Evolutionary conservation across 1,140 invertebrate species (phyloP).

Genomic region (Leguminivora glycinivorella): DNA sequence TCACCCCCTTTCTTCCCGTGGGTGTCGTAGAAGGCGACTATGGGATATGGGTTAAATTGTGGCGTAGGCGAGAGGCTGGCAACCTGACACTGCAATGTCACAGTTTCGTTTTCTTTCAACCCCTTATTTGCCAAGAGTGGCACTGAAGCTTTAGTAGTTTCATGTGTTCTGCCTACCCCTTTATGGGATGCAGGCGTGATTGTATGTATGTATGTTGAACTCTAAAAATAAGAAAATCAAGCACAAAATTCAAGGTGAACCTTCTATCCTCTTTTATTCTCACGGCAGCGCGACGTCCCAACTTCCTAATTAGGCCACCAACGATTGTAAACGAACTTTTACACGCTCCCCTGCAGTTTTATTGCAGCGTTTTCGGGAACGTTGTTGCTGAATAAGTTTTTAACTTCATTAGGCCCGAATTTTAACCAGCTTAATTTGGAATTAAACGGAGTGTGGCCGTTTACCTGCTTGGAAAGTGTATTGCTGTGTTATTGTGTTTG

Average conservation of each 20-base stretch:
- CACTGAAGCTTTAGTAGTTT: no score
- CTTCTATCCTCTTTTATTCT: background rate
- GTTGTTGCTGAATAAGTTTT: slow-evolving; percentile 25
- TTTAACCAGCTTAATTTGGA: slow-evolving; percentile 4
- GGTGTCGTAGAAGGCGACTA: no score
- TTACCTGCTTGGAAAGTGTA: background rate
- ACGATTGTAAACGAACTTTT: slow-evolving; percentile 43
- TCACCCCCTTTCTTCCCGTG: no score
- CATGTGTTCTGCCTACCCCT: no score
- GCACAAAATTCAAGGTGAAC: background rate
- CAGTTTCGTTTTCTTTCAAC: no score
- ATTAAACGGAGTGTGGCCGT: background rate
- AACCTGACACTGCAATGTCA: no score
- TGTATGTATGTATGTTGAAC: no score
- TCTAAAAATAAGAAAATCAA: background rate
- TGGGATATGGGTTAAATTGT: no score
- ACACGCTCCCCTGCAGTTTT: slow-evolving; percentile 30
- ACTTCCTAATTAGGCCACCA: slow-evolving; percentile 48
- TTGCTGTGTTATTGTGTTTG: background rate
- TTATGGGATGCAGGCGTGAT: no score
- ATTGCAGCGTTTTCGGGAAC: slow-evolving; percentile 16
- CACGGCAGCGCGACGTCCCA: slow-evolving; percentile 32
- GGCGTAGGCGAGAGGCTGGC: no score
- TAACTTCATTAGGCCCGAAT: slow-evolving; percentile 3
- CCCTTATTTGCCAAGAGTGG: no score